Base-by-base conservation (phyloP, 2,113 vertebrate genomes). In the Xiphophorus maculatus region DNA sequence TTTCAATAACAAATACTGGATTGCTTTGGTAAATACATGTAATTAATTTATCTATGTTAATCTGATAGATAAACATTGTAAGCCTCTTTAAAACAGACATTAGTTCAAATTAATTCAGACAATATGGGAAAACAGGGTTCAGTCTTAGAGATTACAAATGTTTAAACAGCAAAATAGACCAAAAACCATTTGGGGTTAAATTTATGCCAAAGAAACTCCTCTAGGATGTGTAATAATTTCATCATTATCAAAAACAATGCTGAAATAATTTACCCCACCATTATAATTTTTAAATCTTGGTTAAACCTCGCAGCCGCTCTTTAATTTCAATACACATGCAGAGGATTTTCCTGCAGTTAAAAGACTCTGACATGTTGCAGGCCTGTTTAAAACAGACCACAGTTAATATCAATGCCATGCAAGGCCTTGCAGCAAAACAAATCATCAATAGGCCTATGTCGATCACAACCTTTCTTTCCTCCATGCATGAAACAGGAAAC, bases 361-460 rank as follows among this genome's bases (percentile, higher is more conserved):
- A 76, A 86, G 74, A 80, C 82, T 83, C 58, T 77, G 74, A 76
- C 87, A 86, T 84, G 74, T 69, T 76, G 79, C 71, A 44, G 83
- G 82, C 85, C 84, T 80, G 77, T 85, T 90, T 85, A 77, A 91
- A 92, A 92, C 80, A 85, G 88, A 88, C 84, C 82, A 81, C 71
- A 82, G 89, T 65, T 80, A 65, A 87, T 85, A 92, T 91, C 90
- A 90, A 92, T 93, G 88, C 84, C 78, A 84, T 83, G 87, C 82
- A 79, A 87, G 90, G 88, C 91, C 91, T 91, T 87, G 86, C 90
- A 91, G 89, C 91, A 88, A 92, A 92, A 92, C 83, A 90, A 90
- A 91, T 89, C 82, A 91, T 91, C 89, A 87, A 91, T 90, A 90
- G 87, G 87, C 90, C 87, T 66, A 75, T 81, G 84, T 93, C 87